These are phyloP conservation scores for Globodera ellingtonae DNA, from an alignment of 1,140 invertebrate genomes.

Conservation along the genomic window DNA sequence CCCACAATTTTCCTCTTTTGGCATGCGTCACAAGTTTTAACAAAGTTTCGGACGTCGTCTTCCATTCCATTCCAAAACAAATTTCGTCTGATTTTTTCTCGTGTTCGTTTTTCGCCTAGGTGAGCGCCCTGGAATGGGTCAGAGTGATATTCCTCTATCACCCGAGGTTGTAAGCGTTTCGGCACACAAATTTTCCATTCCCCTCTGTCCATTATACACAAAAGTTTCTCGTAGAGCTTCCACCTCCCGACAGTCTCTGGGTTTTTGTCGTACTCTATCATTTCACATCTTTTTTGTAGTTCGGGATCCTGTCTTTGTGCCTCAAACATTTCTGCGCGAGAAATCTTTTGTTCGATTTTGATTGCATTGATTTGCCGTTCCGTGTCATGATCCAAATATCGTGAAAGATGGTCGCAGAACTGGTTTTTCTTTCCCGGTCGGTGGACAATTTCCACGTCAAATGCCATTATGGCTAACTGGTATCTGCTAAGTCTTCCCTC, in stretches of 20 bases:
- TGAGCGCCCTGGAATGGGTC: constrained; percentile 18
- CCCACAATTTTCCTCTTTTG: constrained; percentile 12
- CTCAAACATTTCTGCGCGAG: background rate
- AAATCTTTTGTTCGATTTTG: background rate
- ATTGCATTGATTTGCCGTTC: background rate
- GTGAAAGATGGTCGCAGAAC: constrained; percentile 24
- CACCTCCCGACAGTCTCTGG: background rate
- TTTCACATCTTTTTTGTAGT: background rate
- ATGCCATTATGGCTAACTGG: constrained; percentile 13
- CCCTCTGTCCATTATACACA: background rate
- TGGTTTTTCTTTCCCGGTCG: constrained; percentile 25
- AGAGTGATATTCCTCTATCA: constrained; percentile 10
- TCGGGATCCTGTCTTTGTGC: background rate
- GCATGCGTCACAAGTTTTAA: constrained; percentile 1
- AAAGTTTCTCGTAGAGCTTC: background rate
- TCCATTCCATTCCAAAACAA: constrained; percentile 12
- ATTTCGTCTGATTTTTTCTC: constrained; percentile 7
- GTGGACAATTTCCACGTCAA: constrained; percentile 22
- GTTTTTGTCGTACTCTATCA: background rate
- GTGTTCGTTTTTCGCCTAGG: background rate
- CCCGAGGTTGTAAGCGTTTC: background rate
- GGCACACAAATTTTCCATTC: background rate
- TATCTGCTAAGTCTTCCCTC: constrained; percentile 24
- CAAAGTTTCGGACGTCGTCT: background rate
- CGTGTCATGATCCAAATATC: constrained; percentile 11